Evolutionary conservation across 2,888 invertebrate genomes (phyloP), one percentile per base, ranked within the genome.

Genomic region (Abrostola triplasia): DNA sequence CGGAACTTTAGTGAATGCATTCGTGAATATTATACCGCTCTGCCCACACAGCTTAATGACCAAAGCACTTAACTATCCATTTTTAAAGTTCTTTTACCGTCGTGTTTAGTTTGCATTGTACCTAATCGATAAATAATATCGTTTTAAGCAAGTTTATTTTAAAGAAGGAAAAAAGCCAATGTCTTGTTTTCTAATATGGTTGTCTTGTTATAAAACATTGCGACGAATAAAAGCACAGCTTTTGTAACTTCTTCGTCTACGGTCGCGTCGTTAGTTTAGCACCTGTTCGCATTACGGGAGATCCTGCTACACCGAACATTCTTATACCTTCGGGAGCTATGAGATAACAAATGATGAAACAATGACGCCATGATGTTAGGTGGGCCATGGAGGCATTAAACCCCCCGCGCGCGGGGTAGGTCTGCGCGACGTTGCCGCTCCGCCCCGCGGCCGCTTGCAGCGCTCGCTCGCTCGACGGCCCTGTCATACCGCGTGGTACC

Each of bases 331-430:
- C 77, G 83, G 85, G 86, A 88, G 76, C 78, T 73, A 76, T 82
- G 78, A 83, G 86, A 86, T 89, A 90, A 87, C 84, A 87, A 87
- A 90, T 89, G 88, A 89, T 88, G 87, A 87, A 90, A 88, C 85
- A 89, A 88, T 89, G 88, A 90, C 85, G 88, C 84, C 83, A 82
- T 84, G 82, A 84, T 85, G 83, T 76, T 85, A 84, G 86, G 82
- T 82, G 84, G 85, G 83, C 83, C 72, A 82, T 78, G 81, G 79
- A 84, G 81, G 84, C 78, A 77, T 74, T 73, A 82, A 80, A 76
- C 79, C 73, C 81, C 81, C 82, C 83, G 81, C 82, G 82, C 82
- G 85, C 83, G 84, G 24, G 84, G 88, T 83, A 81, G 88, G 76
- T 82, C 47, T 70, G 83, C 82, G 89, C 87, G 88, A 85, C 85